Base-by-base conservation (phyloP, 2,888 invertebrate species). In the Hirtodrosophila histrioides region DNA sequence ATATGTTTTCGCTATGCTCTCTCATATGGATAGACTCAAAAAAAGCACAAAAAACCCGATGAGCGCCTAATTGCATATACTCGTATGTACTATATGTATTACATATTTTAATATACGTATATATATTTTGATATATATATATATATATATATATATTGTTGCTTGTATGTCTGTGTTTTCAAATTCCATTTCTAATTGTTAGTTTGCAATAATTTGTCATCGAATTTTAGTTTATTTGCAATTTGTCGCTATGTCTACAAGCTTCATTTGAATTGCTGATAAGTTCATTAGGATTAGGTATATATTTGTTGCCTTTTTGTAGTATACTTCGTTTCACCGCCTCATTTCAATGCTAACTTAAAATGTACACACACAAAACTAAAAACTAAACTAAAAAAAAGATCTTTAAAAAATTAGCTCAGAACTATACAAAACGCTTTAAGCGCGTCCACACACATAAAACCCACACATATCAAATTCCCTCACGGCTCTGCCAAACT, bases 361-460 rank as follows among this genome's bases (percentile, higher is more conserved):
- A 71, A 79, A 77, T 82, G 46, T 78, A 78, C 71, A 71, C 75
- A 63, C 46, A 48, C 69, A 57, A 68, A 86, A 83, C 84, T 83
- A 83, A 68, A 57, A 49, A 66, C 86, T 83, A 86, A 17, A 83
- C 75, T 75, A 77, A 81, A 69, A 78, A 75, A 85, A 76, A 68
- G 31, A 35, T 61, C 57, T 61, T 86, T 80, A 69, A 69, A 85
- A 83, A 79, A 75, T 78, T 78, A 83, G 70, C 69, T 78, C 76
- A 77, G 78, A 84, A 84, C 86, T 84, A 84, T 84, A 84, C 83
- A 84, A 84, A 80, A 78, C 82, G 80, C 82, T 81, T 81, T 48
- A 62, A 83, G 82, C 75, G 82, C 68, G 69, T 62, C 70, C 67
- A 56, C 56, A 40, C 64, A 60, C 50, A 54, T 9, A 45, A 60